Conservation (phyloP, 2,888 invertebrate species). For the Dicycla oo region DNA sequence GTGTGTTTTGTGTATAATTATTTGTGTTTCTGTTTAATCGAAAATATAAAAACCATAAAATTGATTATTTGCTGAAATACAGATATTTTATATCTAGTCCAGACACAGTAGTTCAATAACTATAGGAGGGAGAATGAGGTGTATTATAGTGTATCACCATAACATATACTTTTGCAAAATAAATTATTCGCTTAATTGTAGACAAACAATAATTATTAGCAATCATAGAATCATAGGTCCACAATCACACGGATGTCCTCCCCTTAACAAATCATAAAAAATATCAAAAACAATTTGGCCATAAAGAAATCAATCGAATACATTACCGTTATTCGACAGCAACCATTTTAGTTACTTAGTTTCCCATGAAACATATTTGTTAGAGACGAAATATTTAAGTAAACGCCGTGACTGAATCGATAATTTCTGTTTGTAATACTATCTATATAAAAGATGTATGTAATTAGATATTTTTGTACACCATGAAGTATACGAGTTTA, state of each 20-base stretch:
- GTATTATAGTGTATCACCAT: too few relatives aligned
- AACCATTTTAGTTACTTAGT: constrained; percentile 69
- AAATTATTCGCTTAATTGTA: not conserved
- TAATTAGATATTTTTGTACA: constrained; percentile 63
- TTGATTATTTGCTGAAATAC: too few relatives aligned
- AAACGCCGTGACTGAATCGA: constrained; percentile 80
- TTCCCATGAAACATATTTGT: constrained; percentile 82
- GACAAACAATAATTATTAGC: not conserved
- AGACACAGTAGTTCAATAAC: too few relatives aligned
- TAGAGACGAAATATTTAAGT: constrained; percentile 76
- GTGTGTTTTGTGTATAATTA: too few relatives aligned
- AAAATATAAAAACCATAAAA: not conserved
- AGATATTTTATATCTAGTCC: too few relatives aligned
- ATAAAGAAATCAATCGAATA: constrained; percentile 83
- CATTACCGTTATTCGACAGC: constrained; percentile 79
- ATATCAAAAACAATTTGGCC: constrained; percentile 79
- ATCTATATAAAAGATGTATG: constrained; percentile 63
- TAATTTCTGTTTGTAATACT: constrained; percentile 81
- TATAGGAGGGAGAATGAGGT: too few relatives aligned
- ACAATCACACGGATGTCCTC: constrained; percentile 53
- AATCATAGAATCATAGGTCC: constrained; percentile 15
- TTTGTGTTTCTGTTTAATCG: not conserved
- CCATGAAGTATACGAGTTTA: constrained; percentile 56
- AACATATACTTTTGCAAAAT: too few relatives aligned
- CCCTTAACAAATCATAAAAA: constrained; percentile 77